These are phyloP conservation scores for Caranx melampygus DNA, from an alignment of 2,113 vertebrate species.

Conservation along the genomic window DNA sequence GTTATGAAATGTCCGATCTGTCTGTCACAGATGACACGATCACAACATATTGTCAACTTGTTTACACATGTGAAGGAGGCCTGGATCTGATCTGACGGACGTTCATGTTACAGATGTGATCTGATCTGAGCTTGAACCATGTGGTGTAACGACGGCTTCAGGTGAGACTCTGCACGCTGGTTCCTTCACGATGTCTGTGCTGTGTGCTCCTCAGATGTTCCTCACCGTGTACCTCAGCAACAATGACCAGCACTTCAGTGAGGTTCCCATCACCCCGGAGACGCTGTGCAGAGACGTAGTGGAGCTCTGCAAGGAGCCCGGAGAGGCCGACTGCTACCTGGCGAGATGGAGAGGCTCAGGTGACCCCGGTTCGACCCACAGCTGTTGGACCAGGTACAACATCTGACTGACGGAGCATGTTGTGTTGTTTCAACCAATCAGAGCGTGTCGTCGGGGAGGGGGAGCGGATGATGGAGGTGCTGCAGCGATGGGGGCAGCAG, in stretches of 20 bases:
- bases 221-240: slow-evolving; percentile 95
- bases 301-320: slow-evolving; percentile 94
- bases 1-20: no score
- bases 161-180: no score
- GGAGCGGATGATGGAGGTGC: slow-evolving; percentile 89
- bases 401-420: no score
- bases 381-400: no score
- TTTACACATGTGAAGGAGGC: no score
- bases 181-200: neutral
- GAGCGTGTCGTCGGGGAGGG: slow-evolving; percentile 88
- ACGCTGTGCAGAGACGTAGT: slow-evolving; percentile 92
- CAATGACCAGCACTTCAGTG: slow-evolving; percentile 91
- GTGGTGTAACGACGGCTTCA: no score
- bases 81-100: no score
- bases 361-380: slow-evolving; percentile 51
- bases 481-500: slow-evolving; percentile 90
- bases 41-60: no score
- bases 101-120: no score
- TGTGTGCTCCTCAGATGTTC: slow-evolving; percentile 87
- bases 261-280: slow-evolving; percentile 92
- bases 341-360: slow-evolving; percentile 92
- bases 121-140: no score
- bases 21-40: no score
- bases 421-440: slow-evolving; percentile 57
- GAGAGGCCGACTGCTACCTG: slow-evolving; percentile 91